Evolutionary conservation across 2,797 vertebrate species (phyloP).

Genomic region (Sebastes itinus): DNA sequence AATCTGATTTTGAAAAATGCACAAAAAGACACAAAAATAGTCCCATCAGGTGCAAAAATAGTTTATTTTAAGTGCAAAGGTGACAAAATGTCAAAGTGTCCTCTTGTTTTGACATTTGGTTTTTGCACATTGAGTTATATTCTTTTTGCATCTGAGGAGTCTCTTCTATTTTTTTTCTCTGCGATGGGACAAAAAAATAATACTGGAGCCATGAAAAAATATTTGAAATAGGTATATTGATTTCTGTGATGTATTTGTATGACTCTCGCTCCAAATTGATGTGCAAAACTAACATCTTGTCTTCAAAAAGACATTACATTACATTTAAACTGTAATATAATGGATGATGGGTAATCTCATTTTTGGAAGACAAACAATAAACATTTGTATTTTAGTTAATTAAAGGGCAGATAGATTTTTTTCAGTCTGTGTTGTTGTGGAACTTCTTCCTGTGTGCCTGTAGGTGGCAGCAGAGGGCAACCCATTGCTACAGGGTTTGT

Average conservation of each 20-base stretch:
- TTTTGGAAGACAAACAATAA: not conserved
- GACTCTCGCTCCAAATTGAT: not conserved
- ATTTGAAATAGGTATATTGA: not conserved
- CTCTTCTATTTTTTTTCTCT: not conserved
- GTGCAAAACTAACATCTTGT: not conserved
- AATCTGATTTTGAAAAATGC: not conserved
- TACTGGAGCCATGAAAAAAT: not conserved
- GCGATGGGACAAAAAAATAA: not conserved
- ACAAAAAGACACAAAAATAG: not conserved
- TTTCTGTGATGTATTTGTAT: not conserved
- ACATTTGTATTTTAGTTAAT: not conserved
- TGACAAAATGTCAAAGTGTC: not conserved
- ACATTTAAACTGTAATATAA: not conserved
- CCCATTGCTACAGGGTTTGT: slow-evolving; percentile 17
- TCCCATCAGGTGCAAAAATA: not conserved
- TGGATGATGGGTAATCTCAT: not conserved
- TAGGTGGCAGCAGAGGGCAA: slow-evolving; percentile 76
- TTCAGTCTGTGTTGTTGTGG: not conserved
- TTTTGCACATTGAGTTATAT: not conserved
- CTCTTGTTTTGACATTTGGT: not conserved
- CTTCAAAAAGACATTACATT: not conserved
- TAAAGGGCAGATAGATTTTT: not conserved
- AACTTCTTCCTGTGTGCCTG: slow-evolving; percentile 6
- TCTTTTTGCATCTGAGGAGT: not conserved
- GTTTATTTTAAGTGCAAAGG: not conserved